phyloP scores from a whole-genome alignment of 2,888 invertebrate genomes.

The Penaeus monodon region DNA sequence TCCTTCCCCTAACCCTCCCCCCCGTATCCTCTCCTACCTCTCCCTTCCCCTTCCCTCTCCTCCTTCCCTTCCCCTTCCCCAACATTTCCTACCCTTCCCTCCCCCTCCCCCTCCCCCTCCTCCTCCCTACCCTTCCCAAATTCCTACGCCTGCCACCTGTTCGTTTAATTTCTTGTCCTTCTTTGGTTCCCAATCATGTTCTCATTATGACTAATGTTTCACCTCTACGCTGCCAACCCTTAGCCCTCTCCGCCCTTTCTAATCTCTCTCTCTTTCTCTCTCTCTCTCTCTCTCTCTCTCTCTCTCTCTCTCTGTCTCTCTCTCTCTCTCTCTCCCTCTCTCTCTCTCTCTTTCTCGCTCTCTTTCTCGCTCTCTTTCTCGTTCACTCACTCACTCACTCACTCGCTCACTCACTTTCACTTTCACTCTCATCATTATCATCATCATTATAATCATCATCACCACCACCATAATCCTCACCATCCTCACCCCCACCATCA shows the following conservation, averaged over 20 bases:
- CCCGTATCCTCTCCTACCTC: background rate
- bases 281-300: conserved; percentile 32
- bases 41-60: background rate
- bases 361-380: background rate
- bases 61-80: background rate
- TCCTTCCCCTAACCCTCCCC: background rate
- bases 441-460: conserved; percentile 4
- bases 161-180: too few relatives aligned
- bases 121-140: background rate
- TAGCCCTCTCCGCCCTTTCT: background rate
- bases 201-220: background rate
- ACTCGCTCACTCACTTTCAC: background rate
- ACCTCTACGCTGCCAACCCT: background rate
- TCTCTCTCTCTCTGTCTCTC: conserved; percentile 22
- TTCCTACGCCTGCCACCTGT: background rate
- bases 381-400: background rate
- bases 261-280: background rate
- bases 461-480: background rate
- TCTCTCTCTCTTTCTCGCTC: background rate
- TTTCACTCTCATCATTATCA: background rate
- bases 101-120: background rate
- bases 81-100: background rate
- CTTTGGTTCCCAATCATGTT: too few relatives aligned
- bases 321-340: conserved; percentile 17
- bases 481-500: too few relatives aligned